Base-by-base conservation (phyloP, 2,797 vertebrate genomes). In the Pangasius krempfi region DNA sequence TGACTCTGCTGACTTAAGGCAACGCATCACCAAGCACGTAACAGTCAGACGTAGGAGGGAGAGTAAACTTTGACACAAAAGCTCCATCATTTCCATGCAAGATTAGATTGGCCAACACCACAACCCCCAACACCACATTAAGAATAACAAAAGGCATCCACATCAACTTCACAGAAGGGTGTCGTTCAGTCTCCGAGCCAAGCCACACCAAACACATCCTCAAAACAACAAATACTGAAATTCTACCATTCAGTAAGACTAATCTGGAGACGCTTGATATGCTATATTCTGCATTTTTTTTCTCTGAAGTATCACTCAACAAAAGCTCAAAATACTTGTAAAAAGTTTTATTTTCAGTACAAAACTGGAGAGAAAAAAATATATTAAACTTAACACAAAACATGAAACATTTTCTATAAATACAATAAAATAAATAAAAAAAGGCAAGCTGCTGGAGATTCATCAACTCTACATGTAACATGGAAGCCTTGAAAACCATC, bases 321-420 rank as follows among this genome's bases (percentile, higher is more conserved):
- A 56, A 81, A 47, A 54, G 27, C 60, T 79, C 6, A 6, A 1
- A 54, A 60, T 12, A 30, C 89, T 87, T 86, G 82, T 89, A 93
- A 92, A 91, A 91, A 87, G 70, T 90, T 93, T 94, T 92, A 96
- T 97, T 96, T 95, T 94, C 93, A 93, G 94, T 96, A 96, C 94
- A 96, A 96, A 96, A 94, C 92, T 91, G 56, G 90, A 75, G 88
- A 90, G 92, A 92, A 76, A 93, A 93, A 90, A 92, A 96, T 97
- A 97, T 96, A 97, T 97, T 97, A 97, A 97, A 96, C 95, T 96
- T 96, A 93, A 95, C 95, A 95, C 95, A 96, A 89, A 96, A 95
- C 93, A 75, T 95, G 91, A 95, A 95, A 95, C 94, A 93, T 95
- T 92, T 92, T 95, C 95, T 96, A 96, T 96, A 97, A 97, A 97